Base-by-base conservation (phyloP, 2,797 vertebrate genomes). In the Jordanella pulchra region DNA sequence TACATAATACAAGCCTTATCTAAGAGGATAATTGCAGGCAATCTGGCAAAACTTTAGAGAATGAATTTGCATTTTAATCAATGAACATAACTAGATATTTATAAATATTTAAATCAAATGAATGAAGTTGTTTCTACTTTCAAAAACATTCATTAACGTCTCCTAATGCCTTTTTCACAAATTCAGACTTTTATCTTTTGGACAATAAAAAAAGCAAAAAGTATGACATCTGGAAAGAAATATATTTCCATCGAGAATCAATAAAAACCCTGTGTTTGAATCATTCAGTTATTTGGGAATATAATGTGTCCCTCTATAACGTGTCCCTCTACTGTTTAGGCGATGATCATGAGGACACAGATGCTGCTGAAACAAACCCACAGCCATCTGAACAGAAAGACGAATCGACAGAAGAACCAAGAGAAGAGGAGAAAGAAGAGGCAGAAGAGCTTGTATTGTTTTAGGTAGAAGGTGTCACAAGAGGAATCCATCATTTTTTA, bases 321-420 rank as follows among this genome's bases (percentile, higher is more conserved):
- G n/a, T 45, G 1, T 47, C 0, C 5, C n/a, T 53, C 61, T 55
- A 42, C 47, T 45, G 72, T 69, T 42, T 4, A 92, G 91, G 79
- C 35, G 93, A 64, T 7, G 39, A 93, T 69, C 87, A 88, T 0
- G 92, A 92, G 28, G 92, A 93, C 4, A 18, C 28, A 47, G 91
- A 84, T 48, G 66, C 28, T 0, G 50, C 54, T 7, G 85, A 84
- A 42, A 44, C 51, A 0, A 76, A 77, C 58, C 45, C 67, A 11
- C 78, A 86, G 73, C 85, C 85, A 76, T 87, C 79, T 67, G 89
- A 88, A 23, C 75, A 85, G 1, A 76, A 58, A 1, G 47, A 0
- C 5, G 35, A 63, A 23, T 60, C 71, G 15, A 84, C 30, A 7
- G 84, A 90, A 9, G 84, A 91, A 68, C 86, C 89, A 69, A 58